Conservation (phyloP, 2,113 vertebrate species). For the Malurus cyaneus region DNA sequence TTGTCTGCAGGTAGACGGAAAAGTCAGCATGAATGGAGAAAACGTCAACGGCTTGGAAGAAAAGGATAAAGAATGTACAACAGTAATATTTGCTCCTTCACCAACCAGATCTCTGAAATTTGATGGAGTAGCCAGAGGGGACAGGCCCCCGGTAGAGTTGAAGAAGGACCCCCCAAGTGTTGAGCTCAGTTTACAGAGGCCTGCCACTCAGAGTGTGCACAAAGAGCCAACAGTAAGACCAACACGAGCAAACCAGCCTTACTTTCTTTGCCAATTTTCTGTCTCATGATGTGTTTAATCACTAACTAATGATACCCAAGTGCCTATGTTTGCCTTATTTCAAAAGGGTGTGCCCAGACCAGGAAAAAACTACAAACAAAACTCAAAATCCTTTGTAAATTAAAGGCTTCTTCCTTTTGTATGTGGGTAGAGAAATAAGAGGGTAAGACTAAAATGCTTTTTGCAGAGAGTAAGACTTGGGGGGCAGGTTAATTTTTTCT, state of each 20-base stretch:
- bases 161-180: constrained; percentile 63
- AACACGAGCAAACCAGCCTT: constrained; percentile 23
- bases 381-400: constrained; percentile 8
- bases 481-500: neutral
- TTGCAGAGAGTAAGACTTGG: neutral
- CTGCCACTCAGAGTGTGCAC: constrained; percentile 59
- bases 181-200: constrained; percentile 74
- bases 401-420: constrained; percentile 28
- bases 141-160: constrained; percentile 21
- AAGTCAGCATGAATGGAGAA: constrained; percentile 83
- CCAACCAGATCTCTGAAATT: constrained; percentile 71
- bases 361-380: neutral
- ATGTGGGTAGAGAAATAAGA: neutral
- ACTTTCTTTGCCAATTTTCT: constrained; percentile 26
- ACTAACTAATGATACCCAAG: constrained; percentile 21
- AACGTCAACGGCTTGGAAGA: constrained; percentile 53
- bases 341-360: neutral
- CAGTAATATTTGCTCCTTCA: constrained; percentile 22
- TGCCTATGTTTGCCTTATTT: constrained; percentile 37
- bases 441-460: neutral
- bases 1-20: constrained; percentile 79
- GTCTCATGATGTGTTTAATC: neutral
- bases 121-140: constrained; percentile 69
- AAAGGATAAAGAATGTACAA: constrained; percentile 64
- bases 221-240: constrained; percentile 74